Conservation (phyloP, 2,888 invertebrate species). For the Pardosa pseudoannulata region DNA sequence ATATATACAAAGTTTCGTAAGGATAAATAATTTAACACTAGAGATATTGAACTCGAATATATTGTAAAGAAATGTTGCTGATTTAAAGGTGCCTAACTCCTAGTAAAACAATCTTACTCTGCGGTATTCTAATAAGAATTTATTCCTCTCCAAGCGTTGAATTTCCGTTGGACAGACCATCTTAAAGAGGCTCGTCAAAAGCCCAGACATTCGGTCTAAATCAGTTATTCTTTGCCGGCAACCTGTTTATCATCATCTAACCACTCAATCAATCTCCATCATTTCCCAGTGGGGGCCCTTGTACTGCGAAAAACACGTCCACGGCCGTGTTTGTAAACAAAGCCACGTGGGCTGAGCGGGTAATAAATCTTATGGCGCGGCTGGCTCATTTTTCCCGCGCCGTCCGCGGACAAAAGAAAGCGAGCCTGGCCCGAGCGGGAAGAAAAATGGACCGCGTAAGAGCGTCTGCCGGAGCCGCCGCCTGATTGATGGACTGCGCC, state of each 20-base stretch:
- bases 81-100: no score
- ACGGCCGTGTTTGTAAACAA: conserved; percentile 60
- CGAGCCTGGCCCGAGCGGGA: conserved; percentile 14
- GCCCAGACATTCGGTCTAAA: not conserved
- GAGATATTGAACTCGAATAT: no score
- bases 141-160: not conserved
- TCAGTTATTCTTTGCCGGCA: conserved; percentile 1
- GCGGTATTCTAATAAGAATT: not conserved
- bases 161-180: not conserved
- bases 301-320: conserved; percentile 29
- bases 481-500: conserved; percentile 56
- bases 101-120: not conserved
- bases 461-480: conserved; percentile 36
- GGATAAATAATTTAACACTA: no score
- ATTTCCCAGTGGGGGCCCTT: conserved; percentile 16
- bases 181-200: not conserved
- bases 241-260: conserved; percentile 12
- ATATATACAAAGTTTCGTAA: no score
- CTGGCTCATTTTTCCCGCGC: conserved; percentile 17
- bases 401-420: conserved; percentile 39
- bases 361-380: conserved; percentile 67
- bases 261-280: conserved; percentile 19
- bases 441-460: conserved; percentile 39
- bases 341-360: conserved; percentile 53
- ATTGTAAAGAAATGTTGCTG: no score